A percentile compares a stretch with the other conserved stretches of the same genome.
Evolutionary conservation across 1,140 invertebrate genomes (phyloP).

Genomic region (Leptinotarsa undecemlineata): DNA sequence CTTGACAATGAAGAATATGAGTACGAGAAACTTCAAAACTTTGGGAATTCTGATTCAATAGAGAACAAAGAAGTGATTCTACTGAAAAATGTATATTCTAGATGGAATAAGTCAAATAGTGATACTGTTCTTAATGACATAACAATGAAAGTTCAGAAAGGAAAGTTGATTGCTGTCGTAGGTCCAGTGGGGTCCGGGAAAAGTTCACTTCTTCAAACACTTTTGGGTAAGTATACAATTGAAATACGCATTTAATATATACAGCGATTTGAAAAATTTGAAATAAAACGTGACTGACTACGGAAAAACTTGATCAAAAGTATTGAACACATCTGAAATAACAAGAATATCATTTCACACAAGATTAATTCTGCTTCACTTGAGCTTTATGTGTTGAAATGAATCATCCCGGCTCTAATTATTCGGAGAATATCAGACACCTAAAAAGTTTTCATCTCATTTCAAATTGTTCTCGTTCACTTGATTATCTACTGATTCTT

Average conservation of each 20-base stretch:
- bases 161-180: conserved; percentile 65
- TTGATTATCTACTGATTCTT: too few relatives aligned
- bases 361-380: not conserved
- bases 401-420: too few relatives aligned
- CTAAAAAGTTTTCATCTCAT: too few relatives aligned
- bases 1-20: conserved; percentile 27
- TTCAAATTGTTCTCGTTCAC: too few relatives aligned
- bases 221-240: conserved; percentile 61
- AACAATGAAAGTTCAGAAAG: conserved; percentile 58
- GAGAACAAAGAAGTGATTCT: not conserved
- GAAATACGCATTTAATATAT: too few relatives aligned
- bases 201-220: conserved; percentile 56
- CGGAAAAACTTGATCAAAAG: too few relatives aligned
- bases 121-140: conserved; percentile 57
- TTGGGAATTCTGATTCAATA: not conserved
- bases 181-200: conserved; percentile 70
- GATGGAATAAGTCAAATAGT: conserved; percentile 52
- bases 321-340: too few relatives aligned
- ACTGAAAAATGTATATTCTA: conserved; percentile 53
- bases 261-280: too few relatives aligned
- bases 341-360: too few relatives aligned
- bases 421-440: too few relatives aligned
- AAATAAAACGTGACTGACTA: too few relatives aligned
- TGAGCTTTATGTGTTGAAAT: too few relatives aligned
- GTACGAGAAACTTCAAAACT: not conserved